These are phyloP conservation scores for Thaumatotibia leucotreta DNA, from an alignment of 1,140 invertebrate genomes.

Conservation along the genomic window DNA sequence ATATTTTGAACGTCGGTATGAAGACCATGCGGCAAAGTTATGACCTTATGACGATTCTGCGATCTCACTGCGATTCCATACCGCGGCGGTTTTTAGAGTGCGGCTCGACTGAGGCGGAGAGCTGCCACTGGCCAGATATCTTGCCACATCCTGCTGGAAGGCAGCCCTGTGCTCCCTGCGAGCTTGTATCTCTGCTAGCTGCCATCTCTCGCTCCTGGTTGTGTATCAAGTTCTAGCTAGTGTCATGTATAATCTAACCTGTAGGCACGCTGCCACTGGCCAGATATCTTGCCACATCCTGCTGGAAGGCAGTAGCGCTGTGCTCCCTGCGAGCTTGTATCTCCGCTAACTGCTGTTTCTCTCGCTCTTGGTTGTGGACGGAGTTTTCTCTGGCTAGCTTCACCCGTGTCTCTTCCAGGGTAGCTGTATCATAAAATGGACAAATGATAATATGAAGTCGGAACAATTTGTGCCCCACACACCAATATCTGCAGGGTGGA, in stretches of 20 bases:
- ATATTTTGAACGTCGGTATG: no score
- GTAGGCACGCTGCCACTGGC: constrained; percentile 42
- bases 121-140: constrained; percentile 49
- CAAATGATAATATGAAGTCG: no score
- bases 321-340: constrained; percentile 48
- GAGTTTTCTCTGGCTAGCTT: constrained; percentile 51
- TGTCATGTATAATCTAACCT: constrained; percentile 39
- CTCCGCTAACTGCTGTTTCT: constrained; percentile 52
- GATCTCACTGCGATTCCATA: no score
- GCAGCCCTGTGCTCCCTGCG: constrained; percentile 52
- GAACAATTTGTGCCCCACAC: no score
- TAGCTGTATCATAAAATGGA: constrained; percentile 30
- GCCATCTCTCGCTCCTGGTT: constrained; percentile 46
- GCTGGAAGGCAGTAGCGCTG: constrained; percentile 54
- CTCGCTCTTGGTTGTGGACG: constrained; percentile 39
- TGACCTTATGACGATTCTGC: no score
- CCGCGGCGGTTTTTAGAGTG: no score
- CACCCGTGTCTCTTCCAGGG: constrained; percentile 51
- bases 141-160: constrained; percentile 59
- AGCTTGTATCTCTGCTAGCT: constrained; percentile 52
- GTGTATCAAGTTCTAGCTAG: constrained; percentile 45
- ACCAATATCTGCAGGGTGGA: no score
- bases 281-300: constrained; percentile 57
- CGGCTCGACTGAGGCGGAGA: no score
- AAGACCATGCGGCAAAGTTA: no score